Evolutionary conservation across 2,113 vertebrate genomes (phyloP).

Genomic region (Sceloporus undulatus): DNA sequence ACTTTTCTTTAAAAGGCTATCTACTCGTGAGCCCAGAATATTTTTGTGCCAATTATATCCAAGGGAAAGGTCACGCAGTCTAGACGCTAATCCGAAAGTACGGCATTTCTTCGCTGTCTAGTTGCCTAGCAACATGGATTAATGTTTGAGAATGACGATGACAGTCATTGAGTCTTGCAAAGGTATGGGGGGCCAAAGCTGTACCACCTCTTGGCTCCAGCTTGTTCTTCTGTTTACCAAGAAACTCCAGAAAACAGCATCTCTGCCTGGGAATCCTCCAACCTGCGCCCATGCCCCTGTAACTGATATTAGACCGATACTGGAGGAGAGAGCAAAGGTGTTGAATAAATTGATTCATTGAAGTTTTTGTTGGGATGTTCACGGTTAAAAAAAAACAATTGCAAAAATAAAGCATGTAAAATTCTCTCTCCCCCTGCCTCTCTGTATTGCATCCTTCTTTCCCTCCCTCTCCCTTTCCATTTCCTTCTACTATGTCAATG

Average conservation of each 20-base stretch:
- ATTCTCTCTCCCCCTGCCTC: too few relatives aligned
- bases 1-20: constrained; percentile 11
- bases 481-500: too few relatives aligned
- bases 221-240: not conserved
- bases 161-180: not conserved
- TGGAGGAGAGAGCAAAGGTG: not conserved
- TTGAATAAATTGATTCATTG: not conserved
- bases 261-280: not conserved
- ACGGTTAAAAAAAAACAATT: not conserved
- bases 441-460: too few relatives aligned
- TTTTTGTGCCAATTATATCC: constrained; percentile 30
- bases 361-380: not conserved
- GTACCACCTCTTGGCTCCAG: not conserved
- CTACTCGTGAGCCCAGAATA: not conserved
- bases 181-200: not conserved
- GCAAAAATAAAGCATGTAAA: too few relatives aligned
- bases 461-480: too few relatives aligned
- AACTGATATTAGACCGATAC: too few relatives aligned
- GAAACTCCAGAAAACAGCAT: not conserved
- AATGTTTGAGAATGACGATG: not conserved
- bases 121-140: constrained; percentile 72
- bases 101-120: constrained; percentile 24
- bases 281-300: too few relatives aligned
- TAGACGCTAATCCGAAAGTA: constrained; percentile 63
- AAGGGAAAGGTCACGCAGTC: constrained; percentile 69